These are phyloP conservation scores for Drosophila jambulina DNA, from an alignment of 1,140 invertebrate genomes.

Conservation along the genomic window DNA sequence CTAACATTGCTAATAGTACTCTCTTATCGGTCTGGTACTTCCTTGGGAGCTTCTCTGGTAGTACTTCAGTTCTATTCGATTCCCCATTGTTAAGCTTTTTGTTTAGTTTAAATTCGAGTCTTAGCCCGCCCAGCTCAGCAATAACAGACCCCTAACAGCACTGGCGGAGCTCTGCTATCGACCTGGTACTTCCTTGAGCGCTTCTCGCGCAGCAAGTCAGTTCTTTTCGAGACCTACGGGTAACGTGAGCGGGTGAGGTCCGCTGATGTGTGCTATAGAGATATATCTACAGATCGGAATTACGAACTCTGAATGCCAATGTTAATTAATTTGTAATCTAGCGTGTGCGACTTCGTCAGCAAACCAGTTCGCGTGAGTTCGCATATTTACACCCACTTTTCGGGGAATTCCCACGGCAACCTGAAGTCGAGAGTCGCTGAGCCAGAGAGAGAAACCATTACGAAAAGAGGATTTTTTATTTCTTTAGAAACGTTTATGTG, in stretches of 20 bases:
- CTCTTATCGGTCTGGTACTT: neutral
- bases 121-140: neutral
- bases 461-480: conserved; percentile 38
- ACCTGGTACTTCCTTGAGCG: neutral
- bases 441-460: conserved; percentile 12
- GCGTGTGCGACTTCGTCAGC: conserved; percentile 33
- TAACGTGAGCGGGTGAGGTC: conserved; percentile 9
- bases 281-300: conserved; percentile 20
- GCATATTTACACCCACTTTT: conserved; percentile 39
- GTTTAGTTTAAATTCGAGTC: neutral
- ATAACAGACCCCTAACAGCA: neutral
- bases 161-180: conserved; percentile 4
- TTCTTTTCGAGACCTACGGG: conserved; percentile 23
- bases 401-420: conserved; percentile 28
- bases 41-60: neutral
- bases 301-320: conserved; percentile 24
- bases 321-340: conserved; percentile 48
- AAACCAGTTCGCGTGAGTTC: conserved; percentile 41
- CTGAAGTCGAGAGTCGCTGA: neutral
- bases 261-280: neutral
- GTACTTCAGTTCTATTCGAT: neutral
- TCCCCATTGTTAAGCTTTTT: neutral
- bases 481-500: conserved; percentile 40
- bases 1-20: neutral
- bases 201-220: conserved; percentile 6